phyloP scores from a whole-genome alignment of 2,113 vertebrate genomes.

The Sinocyclocheilus grahami region DNA sequence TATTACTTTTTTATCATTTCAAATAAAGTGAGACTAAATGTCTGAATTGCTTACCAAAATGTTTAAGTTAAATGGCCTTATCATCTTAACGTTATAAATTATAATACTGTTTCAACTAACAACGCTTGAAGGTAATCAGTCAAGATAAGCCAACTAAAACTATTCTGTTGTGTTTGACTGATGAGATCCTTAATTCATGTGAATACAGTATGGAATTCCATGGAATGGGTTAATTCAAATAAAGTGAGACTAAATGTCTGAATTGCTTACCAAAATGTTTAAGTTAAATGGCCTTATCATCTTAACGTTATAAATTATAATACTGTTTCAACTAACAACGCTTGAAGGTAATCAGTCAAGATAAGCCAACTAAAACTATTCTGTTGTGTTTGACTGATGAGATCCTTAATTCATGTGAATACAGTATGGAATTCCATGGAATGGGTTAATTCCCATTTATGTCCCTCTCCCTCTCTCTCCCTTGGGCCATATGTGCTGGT shows the following conservation, averaged over 20 bases:
- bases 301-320: background rate
- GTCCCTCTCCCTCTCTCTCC: conserved; percentile 57
- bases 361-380: background rate
- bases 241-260: background rate
- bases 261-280: background rate
- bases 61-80: background rate
- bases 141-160: background rate
- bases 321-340: background rate
- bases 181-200: background rate
- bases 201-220: conserved; percentile 39
- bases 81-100: background rate
- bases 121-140: background rate
- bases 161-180: background rate
- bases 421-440: conserved; percentile 53
- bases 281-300: background rate
- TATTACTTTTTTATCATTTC: too few species aligned
- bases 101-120: background rate
- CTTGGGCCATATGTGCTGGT: conserved; percentile 77
- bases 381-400: background rate
- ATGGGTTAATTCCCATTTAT: conserved; percentile 61
- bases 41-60: background rate
- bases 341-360: background rate
- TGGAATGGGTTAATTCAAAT: conserved; percentile 64
- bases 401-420: background rate
- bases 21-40: background rate